Evolutionary conservation across 2,797 vertebrate species (phyloP), one percentile per base, ranked within the genome.

Genomic region (Sarcoramphus papa): DNA sequence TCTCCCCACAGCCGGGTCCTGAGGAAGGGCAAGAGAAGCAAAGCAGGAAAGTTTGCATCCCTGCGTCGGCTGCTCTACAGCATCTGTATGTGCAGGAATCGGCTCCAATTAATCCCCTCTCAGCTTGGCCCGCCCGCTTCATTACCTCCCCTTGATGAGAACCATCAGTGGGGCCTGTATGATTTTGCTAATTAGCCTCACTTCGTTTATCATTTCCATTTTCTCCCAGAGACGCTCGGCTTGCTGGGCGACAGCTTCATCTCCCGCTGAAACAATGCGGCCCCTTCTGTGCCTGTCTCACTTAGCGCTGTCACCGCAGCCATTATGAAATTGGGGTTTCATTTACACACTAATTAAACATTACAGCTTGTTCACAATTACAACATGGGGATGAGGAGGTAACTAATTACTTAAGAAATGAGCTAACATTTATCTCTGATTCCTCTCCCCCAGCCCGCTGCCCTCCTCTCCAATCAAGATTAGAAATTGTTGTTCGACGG

Each of bases 341-440:
- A 98, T 98, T 98, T 98, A 98, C 98, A 98, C 97, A 98, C 98
- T 99, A 99, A 99, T 99, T 99, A 99, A 99, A 99, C 98, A 98
- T 99, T 98, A 99, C 98, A 99, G 98, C 98, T 98, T 98, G 98
- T 98, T 98, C 98, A 98, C 98, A 98, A 98, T 98, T 98, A 98
- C 98, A 98, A 98, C 98, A 98, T 50, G 98, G 98, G 98, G 97
- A 98, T 98, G 98, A 98, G 98, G 98, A 98, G 98, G 98, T 98
- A 98, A 98, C 98, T 99, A 99, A 99, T 99, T 99, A 98, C 98
- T 98, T 98, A 98, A 98, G 98, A 98, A 98, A 98, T 98, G 98
- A 98, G 98, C 98, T 98, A 98, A 98, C 98, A 98, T 98, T 98
- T 98, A 98, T 98, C 98, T 98, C 98, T 65, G 87, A 97, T 97